Conservation (phyloP, 2,113 vertebrate genomes). For the Heloderma charlesbogerti region DNA sequence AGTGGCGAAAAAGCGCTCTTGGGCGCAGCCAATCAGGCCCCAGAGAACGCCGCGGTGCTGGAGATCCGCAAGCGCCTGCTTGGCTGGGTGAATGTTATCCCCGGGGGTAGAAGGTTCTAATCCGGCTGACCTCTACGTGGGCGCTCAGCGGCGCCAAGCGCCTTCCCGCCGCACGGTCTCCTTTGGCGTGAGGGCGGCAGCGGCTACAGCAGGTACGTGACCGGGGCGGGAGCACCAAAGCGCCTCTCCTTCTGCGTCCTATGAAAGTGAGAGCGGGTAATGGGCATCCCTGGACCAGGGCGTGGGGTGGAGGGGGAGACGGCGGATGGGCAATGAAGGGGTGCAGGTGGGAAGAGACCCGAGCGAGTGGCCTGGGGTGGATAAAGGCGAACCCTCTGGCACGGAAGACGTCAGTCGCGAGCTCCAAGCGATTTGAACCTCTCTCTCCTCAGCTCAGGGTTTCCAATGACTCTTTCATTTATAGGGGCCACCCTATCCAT, state of each 20-base stretch:
- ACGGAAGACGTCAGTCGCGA: too few species aligned
- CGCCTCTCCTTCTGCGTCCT: constrained; percentile 10
- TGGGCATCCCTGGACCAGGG: rapidly evolving
- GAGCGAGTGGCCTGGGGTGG: background rate
- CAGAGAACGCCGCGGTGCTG: background rate
- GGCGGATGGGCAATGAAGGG: background rate
- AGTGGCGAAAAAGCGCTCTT: background rate
- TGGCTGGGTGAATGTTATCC: background rate
- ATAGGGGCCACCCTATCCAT: background rate
- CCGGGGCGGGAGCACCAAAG: background rate
- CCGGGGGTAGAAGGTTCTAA: rapidly evolving
- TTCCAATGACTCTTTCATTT: background rate
- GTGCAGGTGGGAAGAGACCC: rapidly evolving
- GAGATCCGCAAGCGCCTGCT: background rate
- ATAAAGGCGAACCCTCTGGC: rapidly evolving
- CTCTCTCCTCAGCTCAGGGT: background rate
- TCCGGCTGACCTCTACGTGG: rapidly evolving
- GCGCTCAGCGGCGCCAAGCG: rapidly evolving
- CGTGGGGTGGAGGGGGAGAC: background rate
- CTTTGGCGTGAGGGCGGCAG: background rate
- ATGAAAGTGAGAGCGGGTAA: constrained; percentile 30
- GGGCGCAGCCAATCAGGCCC: background rate
- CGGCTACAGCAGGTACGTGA: background rate
- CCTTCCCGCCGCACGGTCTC: background rate
- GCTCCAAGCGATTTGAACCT: background rate